phyloP scores from a whole-genome alignment of 2,797 vertebrate genomes.

The Cichlasoma orientale region DNA sequence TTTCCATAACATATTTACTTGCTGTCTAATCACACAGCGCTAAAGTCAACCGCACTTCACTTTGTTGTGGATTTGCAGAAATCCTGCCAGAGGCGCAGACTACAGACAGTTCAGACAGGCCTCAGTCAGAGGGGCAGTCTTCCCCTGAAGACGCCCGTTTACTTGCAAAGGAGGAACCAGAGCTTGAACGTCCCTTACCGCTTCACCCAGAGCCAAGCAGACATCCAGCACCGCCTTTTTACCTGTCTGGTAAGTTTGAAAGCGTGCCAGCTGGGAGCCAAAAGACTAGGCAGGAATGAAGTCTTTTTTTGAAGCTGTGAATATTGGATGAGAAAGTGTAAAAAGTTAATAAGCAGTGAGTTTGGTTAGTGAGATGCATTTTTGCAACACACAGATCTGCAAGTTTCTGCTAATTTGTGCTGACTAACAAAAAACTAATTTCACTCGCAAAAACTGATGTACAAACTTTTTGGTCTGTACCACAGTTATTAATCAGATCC shows the following conservation, averaged over 20 bases:
- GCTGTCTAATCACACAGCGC: background rate
- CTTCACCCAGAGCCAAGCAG: constrained; percentile 58
- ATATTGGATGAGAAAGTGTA: background rate
- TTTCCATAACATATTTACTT: background rate
- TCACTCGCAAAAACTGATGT: background rate
- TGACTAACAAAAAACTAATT: background rate
- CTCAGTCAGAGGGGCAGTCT: constrained; percentile 25
- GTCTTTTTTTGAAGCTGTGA: background rate
- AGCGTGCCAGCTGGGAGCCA: background rate
- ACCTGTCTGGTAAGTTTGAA: constrained; percentile 68
- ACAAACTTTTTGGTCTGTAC: background rate
- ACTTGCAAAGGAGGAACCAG: constrained; percentile 60
- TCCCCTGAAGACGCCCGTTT: constrained; percentile 35
- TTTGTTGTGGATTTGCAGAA: constrained; percentile 46
- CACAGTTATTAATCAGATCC: background rate
- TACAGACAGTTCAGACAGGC: constrained; percentile 40
- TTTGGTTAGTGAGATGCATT: no score
- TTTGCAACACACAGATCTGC: no score
- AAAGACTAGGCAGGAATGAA: background rate
- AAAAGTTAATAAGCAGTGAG: no score
- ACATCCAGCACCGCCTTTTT: constrained; percentile 65
- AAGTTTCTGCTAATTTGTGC: no score
- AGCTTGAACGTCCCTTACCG: constrained; percentile 48
- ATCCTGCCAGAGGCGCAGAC: constrained; percentile 38
- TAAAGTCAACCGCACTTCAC: constrained; percentile 25